These are phyloP conservation scores for Diplodus sargus DNA, from an alignment of 2,797 vertebrate species.

Conservation along the genomic window DNA sequence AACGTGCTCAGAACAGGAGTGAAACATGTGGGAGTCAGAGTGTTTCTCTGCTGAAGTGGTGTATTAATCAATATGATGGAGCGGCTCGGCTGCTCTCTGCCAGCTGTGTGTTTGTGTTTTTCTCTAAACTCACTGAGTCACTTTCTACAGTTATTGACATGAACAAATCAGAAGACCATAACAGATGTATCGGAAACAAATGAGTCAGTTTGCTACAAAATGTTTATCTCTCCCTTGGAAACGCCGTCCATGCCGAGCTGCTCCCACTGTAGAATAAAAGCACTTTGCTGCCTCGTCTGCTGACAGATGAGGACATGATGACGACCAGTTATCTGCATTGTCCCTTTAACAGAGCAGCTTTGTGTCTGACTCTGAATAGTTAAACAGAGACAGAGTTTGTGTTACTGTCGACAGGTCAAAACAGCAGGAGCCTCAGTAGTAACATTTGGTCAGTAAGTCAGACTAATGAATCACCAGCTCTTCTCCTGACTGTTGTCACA, in stretches of 20 bases:
- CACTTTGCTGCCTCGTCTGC: background rate
- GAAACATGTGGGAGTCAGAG: too few species aligned
- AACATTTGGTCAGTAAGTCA: background rate
- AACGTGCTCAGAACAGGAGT: too few species aligned
- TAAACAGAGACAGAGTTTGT: background rate
- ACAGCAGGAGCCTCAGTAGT: background rate
- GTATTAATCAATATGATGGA: too few species aligned
- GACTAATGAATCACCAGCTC: background rate
- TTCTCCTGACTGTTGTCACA: background rate
- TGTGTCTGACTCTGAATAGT: background rate
- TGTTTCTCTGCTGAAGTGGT: too few species aligned
- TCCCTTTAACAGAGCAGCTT: background rate
- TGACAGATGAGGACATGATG: conserved; percentile 7
- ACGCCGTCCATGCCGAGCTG: background rate
- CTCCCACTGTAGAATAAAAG: background rate
- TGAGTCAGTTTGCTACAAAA: background rate
- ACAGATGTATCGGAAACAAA: background rate
- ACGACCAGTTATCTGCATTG: background rate
- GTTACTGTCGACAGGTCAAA: background rate
- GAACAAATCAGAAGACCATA: too few species aligned
- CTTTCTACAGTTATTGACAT: too few species aligned
- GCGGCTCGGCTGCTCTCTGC: too few species aligned
- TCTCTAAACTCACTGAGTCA: too few species aligned
- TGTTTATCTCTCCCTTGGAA: background rate
- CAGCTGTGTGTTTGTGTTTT: too few species aligned